Evolutionary conservation across 2,797 vertebrate species (phyloP).

Genomic region (Melanotaenia boesemani): DNA sequence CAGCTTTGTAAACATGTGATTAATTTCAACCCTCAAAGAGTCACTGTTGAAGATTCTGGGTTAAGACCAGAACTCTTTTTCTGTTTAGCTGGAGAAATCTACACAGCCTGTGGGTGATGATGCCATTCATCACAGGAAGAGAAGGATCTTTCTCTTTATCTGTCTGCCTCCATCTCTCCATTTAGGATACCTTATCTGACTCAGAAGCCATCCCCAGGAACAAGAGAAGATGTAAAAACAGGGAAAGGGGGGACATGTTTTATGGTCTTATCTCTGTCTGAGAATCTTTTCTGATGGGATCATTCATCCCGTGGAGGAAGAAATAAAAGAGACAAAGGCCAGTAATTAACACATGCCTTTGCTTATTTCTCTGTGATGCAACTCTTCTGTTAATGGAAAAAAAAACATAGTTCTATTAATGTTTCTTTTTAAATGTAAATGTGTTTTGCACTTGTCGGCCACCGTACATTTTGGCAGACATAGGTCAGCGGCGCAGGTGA

Average conservation of each 20-base stretch:
- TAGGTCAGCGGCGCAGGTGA: too few relatives aligned
- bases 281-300: slow-evolving; percentile 26
- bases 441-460: too few relatives aligned
- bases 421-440: too few relatives aligned
- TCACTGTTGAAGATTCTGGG: not conserved
- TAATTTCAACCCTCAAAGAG: not conserved
- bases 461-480: too few relatives aligned
- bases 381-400: too few relatives aligned
- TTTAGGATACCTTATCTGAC: slow-evolving; percentile 33
- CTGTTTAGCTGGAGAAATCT: slow-evolving; percentile 1
- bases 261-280: slow-evolving; percentile 17
- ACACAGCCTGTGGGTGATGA: not conserved
- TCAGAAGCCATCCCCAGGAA: not conserved
- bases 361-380: not conserved
- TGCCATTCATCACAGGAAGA: slow-evolving; percentile 10
- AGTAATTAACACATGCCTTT: not conserved
- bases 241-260: slow-evolving; percentile 15
- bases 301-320: slow-evolving; percentile 22
- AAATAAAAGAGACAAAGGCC: not conserved
- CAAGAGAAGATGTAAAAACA: slow-evolving; percentile 32
- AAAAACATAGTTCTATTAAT: too few relatives aligned
- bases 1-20: not conserved
- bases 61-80: not conserved
- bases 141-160: slow-evolving; percentile 6
- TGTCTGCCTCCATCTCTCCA: slow-evolving; percentile 9